phyloP scores from a whole-genome alignment of 1,140 invertebrate genomes.

The Leptinotarsa texana region DNA sequence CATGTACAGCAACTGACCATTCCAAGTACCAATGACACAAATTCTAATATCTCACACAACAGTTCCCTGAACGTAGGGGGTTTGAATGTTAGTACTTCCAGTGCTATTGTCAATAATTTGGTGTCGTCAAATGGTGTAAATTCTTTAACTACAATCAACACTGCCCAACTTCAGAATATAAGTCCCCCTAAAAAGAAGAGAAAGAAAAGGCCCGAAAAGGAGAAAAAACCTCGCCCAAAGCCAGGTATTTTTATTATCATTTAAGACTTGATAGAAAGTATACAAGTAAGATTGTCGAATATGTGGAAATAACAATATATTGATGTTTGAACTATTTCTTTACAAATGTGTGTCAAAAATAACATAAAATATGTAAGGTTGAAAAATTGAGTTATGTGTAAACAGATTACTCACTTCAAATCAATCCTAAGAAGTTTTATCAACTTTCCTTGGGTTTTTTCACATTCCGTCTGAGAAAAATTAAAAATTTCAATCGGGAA shows the following conservation, averaged over 20 bases:
- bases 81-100: constrained; percentile 10
- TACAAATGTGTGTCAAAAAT: too few species aligned
- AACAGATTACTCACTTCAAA: too few species aligned
- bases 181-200: constrained; percentile 75
- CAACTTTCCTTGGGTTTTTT: too few species aligned
- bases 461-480: too few species aligned
- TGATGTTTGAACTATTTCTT: too few species aligned
- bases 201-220: constrained; percentile 78
- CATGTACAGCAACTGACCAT: constrained; percentile 41
- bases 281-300: too few species aligned
- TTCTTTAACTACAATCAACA: constrained; percentile 28
- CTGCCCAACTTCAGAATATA: constrained; percentile 43
- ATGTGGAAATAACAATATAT: too few species aligned
- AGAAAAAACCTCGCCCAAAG: constrained; percentile 78
- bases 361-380: too few species aligned
- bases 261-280: too few species aligned
- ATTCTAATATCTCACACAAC: constrained; percentile 39
- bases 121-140: background rate
- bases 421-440: too few species aligned
- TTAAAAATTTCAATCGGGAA: too few species aligned
- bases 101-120: constrained; percentile 4
- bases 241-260: constrained; percentile 57
- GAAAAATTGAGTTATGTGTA: too few species aligned
- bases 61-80: constrained; percentile 19
- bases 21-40: constrained; percentile 53